Evolutionary conservation across 2,888 invertebrate genomes (phyloP).

Genomic region (Antheraea assamensis): DNA sequence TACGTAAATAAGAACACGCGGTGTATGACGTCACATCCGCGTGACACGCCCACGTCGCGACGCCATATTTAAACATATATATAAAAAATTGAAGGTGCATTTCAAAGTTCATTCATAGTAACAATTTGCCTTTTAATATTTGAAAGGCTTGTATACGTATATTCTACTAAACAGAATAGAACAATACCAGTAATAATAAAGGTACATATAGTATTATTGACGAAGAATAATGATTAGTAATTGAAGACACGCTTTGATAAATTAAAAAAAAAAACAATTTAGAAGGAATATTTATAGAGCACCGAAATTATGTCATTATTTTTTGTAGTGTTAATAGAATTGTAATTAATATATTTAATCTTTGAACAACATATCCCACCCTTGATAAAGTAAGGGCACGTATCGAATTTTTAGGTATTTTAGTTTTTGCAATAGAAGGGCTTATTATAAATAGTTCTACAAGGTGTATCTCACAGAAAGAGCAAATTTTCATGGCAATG

Average conservation of each 20-base stretch:
- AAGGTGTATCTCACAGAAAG: too few species aligned
- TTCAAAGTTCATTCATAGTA: neutral
- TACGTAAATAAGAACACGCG: neutral
- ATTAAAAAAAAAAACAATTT: too few species aligned
- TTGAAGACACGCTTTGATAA: too few species aligned
- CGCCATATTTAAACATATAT: neutral
- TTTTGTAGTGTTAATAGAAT: too few species aligned
- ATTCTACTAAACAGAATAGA: neutral
- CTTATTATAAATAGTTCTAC: too few species aligned
- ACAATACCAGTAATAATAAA: neutral
- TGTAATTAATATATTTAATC: too few species aligned
- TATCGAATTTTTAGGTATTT: too few species aligned
- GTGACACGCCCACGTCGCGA: neutral
- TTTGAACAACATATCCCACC: too few species aligned
- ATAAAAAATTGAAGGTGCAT: neutral
- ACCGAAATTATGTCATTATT: too few species aligned
- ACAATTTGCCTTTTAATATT: neutral
- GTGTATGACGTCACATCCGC: neutral
- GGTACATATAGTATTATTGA: neutral
- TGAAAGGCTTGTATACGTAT: neutral
- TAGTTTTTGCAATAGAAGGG: too few species aligned
- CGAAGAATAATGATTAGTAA: neutral
- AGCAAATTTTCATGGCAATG: too few species aligned
- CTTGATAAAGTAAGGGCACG: too few species aligned
- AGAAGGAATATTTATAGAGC: neutral